These are phyloP conservation scores for Maccullochella peelii DNA, from an alignment of 2,113 vertebrate genomes.

Conservation along the genomic window DNA sequence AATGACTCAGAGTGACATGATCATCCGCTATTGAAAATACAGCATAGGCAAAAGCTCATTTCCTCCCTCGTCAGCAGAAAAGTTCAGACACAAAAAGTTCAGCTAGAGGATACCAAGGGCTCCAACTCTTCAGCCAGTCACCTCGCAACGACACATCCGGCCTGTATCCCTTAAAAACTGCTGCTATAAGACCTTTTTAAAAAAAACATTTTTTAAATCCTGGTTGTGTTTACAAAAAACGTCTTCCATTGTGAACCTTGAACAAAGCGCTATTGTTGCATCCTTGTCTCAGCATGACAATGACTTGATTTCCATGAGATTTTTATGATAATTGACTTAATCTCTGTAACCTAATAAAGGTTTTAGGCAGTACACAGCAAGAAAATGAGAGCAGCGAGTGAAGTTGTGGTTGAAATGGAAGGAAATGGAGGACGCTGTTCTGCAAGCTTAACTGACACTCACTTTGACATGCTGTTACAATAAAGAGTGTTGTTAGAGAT, in stretches of 20 bases:
- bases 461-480: slow-evolving; percentile 3
- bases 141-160: not conserved
- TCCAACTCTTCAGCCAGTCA: slow-evolving; percentile 24
- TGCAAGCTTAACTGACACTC: slow-evolving; percentile 19
- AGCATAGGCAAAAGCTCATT: slow-evolving; percentile 20
- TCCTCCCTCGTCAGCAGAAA: slow-evolving; percentile 50
- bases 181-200: slow-evolving; percentile 12
- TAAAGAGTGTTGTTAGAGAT: slow-evolving; percentile 22
- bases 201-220: slow-evolving; percentile 14
- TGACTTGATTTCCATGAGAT: slow-evolving; percentile 44
- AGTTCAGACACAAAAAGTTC: slow-evolving; percentile 41
- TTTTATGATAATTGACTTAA: slow-evolving; percentile 57
- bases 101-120: slow-evolving; percentile 28
- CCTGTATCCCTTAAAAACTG: slow-evolving; percentile 12
- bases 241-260: slow-evolving; percentile 3
- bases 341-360: slow-evolving; percentile 68
- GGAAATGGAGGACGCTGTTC: slow-evolving; percentile 9
- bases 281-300: slow-evolving; percentile 35
- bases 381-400: slow-evolving; percentile 34
- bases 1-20: slow-evolving; percentile 43
- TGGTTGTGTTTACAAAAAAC: slow-evolving; percentile 41
- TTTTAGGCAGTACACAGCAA: slow-evolving; percentile 40
- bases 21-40: slow-evolving; percentile 37
- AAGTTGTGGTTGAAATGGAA: slow-evolving; percentile 38
- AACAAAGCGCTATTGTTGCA: slow-evolving; percentile 62